A percentile compares a stretch with the other conserved stretches of the same genome.
Conservation (phyloP, 2,888 invertebrate genomes). For the Cheiracanthium punctorium region DNA sequence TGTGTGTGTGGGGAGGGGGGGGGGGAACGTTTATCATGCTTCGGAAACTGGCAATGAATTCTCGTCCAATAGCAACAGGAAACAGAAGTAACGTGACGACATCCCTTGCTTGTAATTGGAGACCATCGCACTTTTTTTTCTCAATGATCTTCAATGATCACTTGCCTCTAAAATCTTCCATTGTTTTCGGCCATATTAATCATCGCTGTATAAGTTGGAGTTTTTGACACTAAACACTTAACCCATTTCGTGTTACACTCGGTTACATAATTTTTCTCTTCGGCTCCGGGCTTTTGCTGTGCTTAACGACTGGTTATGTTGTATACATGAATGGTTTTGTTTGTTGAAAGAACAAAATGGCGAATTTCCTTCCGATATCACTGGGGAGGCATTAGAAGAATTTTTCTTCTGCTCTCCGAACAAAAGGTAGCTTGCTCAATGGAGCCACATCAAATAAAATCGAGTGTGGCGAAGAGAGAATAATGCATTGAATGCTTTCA, state of each 20-base stretch:
- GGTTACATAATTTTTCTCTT: constrained; percentile 48
- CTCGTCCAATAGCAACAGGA: constrained; percentile 59
- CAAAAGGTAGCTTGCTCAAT: background rate
- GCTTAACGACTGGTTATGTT: constrained; percentile 27
- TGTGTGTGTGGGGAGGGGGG: constrained; percentile 54
- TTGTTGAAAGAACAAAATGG: constrained; percentile 18
- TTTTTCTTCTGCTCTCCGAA: background rate
- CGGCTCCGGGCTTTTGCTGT: background rate
- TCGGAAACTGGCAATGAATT: constrained; percentile 44
- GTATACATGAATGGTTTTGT: constrained; percentile 20
- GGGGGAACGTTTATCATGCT: constrained; percentile 64
- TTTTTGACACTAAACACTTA: constrained; percentile 61
- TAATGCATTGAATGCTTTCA: background rate
- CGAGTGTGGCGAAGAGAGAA: background rate
- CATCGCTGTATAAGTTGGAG: constrained; percentile 54
- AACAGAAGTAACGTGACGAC: constrained; percentile 67
- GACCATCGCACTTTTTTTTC: constrained; percentile 44
- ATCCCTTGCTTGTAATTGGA: constrained; percentile 60
- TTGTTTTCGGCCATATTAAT: constrained; percentile 64
- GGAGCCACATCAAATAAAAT: background rate
- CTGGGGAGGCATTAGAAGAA: background rate
- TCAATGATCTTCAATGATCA: constrained; percentile 53
- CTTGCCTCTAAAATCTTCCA: constrained; percentile 43
- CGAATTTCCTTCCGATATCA: background rate
- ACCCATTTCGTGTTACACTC: constrained; percentile 67